These are phyloP conservation scores for Coleophora deauratella DNA, from an alignment of 2,888 invertebrate genomes.

Conservation along the genomic window DNA sequence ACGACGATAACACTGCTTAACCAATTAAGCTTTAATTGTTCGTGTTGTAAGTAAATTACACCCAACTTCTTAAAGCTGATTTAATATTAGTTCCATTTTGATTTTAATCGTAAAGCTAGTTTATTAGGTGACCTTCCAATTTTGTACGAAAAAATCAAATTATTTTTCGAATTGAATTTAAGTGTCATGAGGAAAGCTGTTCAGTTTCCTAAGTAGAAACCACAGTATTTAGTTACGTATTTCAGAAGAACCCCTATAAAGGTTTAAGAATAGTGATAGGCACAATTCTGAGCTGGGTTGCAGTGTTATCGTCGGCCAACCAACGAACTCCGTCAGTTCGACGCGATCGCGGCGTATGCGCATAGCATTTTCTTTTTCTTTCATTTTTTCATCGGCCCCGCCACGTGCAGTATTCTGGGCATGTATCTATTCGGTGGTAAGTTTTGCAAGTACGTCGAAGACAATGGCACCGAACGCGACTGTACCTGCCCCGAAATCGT, in stretches of 20 bases:
- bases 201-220: too few relatives aligned
- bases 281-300: slow-evolving; percentile 17
- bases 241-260: too few relatives aligned
- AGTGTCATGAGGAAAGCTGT: too few relatives aligned
- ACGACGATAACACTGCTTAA: slow-evolving; percentile 68
- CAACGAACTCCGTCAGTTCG: slow-evolving; percentile 46
- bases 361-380: slow-evolving; percentile 71
- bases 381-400: slow-evolving; percentile 67
- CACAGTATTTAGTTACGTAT: too few relatives aligned
- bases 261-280: too few relatives aligned
- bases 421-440: slow-evolving; percentile 99
- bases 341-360: slow-evolving; percentile 64
- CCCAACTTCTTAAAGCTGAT: slow-evolving; percentile 22
- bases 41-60: slow-evolving; percentile 10
- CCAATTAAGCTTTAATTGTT: slow-evolving; percentile 39
- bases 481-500: slow-evolving; percentile 96
- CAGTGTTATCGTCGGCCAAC: slow-evolving; percentile 63
- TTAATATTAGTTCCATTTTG: not conserved
- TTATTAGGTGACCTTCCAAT: too few relatives aligned
- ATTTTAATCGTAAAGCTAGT: too few relatives aligned
- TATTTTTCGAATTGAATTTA: too few relatives aligned
- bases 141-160: too few relatives aligned
- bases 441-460: slow-evolving; percentile 98
- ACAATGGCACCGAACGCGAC: slow-evolving; percentile 85
- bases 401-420: slow-evolving; percentile 94